Base-by-base conservation (phyloP, 2,797 vertebrate genomes). In the Phataginus tetradactyla region DNA sequence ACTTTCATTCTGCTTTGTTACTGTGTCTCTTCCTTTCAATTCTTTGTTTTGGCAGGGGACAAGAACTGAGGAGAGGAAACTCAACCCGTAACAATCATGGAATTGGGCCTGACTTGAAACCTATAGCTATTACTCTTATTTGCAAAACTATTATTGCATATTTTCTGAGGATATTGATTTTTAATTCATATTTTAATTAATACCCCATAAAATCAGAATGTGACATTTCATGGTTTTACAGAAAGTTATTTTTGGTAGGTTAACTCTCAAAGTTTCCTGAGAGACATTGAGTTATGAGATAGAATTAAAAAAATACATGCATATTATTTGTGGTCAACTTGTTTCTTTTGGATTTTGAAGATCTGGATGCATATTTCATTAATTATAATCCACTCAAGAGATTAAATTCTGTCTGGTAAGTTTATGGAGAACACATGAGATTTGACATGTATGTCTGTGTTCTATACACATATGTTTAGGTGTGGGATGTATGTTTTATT, bases 111-210 rank as follows among this genome's bases (percentile, higher is more conserved):
- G 57, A 83, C n/a, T 81, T 87, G 10, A 83, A 96, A 85, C 74
- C 32, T 49, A 59, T 1, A 95, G 57, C 14, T 59, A 32, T 68
- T 94, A 66, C 9, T 80, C 37, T 90, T 85, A 42, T 37, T 51
- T 87, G 4, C 13, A 95, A 90, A 72, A 49, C 3, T 68, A 39
- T 49, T 77, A 51, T 61, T 85, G 1, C 13, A 37, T 59, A 64
- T 25, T 95, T 97, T 90, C 32, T 90, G 32, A 90, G 23, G 14
- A 59, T 81, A n/a, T 37, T 57, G 20, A 34, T 29, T 94, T 80
- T 95, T 75, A 92, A 61, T 75, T 55, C 5, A 64, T 55, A 45
- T 75, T 83, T 72, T 75, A 93, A 83, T 75, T 55, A 72, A 55
- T 29, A 78, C 59, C 7, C 17, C 1, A 37, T 80, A 78, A 71